Base-by-base conservation (phyloP, 1,140 invertebrate species). In the Meloidogyne chitwoodi region DNA sequence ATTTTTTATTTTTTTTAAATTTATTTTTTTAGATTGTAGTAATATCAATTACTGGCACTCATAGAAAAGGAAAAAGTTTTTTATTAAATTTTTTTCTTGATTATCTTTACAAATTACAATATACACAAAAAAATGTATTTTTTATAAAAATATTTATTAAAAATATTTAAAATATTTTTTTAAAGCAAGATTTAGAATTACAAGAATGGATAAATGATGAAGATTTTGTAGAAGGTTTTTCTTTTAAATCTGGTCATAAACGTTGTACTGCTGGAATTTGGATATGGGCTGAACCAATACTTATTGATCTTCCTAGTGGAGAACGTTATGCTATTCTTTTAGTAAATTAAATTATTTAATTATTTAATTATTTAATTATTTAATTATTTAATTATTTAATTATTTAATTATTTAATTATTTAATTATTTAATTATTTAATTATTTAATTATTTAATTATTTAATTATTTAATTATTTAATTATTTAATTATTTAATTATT, bases 1-100 rank as follows among this genome's bases (percentile, higher is more conserved):
- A 14, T 56, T 76, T 24, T 26, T 14, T 26, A 65, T 26, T 65
- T 16, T 27, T 64, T 65, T n/a, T 6, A 44, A 77, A 66, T 78
- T 34, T 56, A 38, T n/a, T 63, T 26, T 72, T 73, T 48, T 63
- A 91, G 74, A 92, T 95, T 5, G 94, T 95, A 34, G 93, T 99
- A 44, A 92, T 99, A 0, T 97, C 95, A 14, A 94, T 99, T 38
- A 90, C 91, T 44, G 97, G 96, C 74, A 95, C 95, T 44, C 99
- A 99, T 88, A 90, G 96, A 12, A 99, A 99, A 89, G 96, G 96
- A 80, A 95, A 95, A 89, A 94, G 93, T 38, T 95, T 95, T 88
- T 88, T 95, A 38, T 89, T 95, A 0, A 93, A 97, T 88, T 96
- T 96, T 88, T 95, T 96, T 87, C 90, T 96, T 2, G 89, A 94